A percentile compares a stretch with the other conserved stretches of the same genome.
Conservation (phyloP, 2,888 invertebrate species). For the Laothoe populi region DNA sequence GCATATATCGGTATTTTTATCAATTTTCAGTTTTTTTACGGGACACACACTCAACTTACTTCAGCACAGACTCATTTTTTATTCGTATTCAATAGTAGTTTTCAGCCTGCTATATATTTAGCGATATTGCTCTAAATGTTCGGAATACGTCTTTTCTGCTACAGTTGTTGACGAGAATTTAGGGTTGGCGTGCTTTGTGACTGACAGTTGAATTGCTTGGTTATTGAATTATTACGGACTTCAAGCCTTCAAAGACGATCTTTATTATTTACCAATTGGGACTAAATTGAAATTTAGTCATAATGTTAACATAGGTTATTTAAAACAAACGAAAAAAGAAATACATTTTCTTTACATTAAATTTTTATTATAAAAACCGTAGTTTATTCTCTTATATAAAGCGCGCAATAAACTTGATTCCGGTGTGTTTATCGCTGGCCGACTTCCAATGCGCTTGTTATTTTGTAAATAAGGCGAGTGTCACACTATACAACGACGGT, state of each 20-base stretch:
- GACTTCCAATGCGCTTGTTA: conserved; percentile 31
- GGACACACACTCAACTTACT: conserved; percentile 32
- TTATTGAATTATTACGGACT: neutral
- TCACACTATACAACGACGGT: conserved; percentile 26
- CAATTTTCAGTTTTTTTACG: conserved; percentile 43
- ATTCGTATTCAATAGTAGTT: conserved; percentile 47
- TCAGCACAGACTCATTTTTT: conserved; percentile 36
- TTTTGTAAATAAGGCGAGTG: conserved; percentile 29
- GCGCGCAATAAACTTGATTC: conserved; percentile 29
- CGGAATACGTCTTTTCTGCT: conserved; percentile 39
- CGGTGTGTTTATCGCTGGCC: conserved; percentile 31
- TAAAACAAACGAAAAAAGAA: no score
- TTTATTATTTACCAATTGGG: no score
- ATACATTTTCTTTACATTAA: no score
- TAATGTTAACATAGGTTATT: no score
- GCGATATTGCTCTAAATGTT: conserved; percentile 40
- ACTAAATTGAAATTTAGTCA: no score
- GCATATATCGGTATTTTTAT: conserved; percentile 25
- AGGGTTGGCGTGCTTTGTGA: neutral
- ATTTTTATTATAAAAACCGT: no score
- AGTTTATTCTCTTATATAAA: conserved; percentile 27
- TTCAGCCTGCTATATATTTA: conserved; percentile 38
- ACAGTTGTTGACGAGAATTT: conserved; percentile 6
- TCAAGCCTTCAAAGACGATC: no score
- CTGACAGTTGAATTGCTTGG: neutral